Conservation (phyloP, 2,797 vertebrate species). For the Chiroxiphia lanceolata region DNA sequence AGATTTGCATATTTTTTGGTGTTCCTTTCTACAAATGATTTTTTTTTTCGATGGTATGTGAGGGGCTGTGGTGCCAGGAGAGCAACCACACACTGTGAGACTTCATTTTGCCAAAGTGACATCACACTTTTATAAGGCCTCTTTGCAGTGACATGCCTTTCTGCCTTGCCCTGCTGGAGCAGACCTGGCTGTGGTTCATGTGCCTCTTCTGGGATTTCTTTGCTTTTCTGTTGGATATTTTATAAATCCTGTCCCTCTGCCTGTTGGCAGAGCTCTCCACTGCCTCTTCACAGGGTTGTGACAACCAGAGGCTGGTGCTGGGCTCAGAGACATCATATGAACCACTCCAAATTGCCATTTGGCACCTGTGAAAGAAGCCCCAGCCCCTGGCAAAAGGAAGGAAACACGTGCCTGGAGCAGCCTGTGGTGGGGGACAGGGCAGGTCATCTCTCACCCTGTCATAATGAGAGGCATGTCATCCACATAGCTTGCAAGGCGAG, state of each 20-base stretch:
- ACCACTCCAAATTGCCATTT: not conserved
- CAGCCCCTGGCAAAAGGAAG: not conserved
- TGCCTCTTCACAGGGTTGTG: not conserved
- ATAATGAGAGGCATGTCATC: not conserved
- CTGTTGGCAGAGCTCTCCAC: not conserved
- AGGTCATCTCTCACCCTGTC: constrained; percentile 23
- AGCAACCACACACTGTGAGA: not conserved
- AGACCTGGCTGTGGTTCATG: not conserved
- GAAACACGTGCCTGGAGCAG: not conserved
- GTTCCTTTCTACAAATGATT: not conserved
- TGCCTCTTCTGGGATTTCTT: not conserved
- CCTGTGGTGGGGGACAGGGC: not conserved
- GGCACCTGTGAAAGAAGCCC: not conserved
- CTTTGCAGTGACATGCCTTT: not conserved
- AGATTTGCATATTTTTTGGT: not conserved
- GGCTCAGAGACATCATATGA: not conserved
- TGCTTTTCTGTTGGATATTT: not conserved
- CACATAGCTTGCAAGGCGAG: not conserved
- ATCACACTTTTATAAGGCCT: not conserved
- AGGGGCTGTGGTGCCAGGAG: not conserved
- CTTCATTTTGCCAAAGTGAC: not conserved
- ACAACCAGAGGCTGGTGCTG: rapidly evolving
- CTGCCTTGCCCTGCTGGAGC: not conserved
- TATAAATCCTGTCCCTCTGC: not conserved
- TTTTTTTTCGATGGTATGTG: not conserved